These are phyloP conservation scores for Vultur gryphus DNA, from an alignment of 2,797 vertebrate species.

Conservation along the genomic window DNA sequence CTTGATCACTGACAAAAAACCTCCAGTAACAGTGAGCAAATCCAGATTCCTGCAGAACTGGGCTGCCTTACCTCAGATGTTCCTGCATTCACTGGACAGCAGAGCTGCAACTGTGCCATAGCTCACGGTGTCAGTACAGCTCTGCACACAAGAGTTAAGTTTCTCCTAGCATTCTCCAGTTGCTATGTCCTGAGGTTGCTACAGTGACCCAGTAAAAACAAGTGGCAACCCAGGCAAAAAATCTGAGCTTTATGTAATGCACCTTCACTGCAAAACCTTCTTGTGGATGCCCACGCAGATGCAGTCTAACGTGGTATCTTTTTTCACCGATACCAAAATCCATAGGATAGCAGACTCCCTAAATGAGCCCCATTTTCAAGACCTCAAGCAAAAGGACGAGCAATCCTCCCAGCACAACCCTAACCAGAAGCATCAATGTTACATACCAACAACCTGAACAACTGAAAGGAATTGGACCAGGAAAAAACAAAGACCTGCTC, in stretches of 20 bases:
- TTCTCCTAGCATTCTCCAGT: background rate
- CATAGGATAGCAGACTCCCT: background rate
- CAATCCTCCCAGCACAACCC: background rate
- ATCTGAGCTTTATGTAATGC: background rate
- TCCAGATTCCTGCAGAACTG: background rate
- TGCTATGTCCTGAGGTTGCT: background rate
- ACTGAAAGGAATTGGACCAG: background rate
- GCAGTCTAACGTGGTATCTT: accelerated
- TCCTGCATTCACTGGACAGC: background rate
- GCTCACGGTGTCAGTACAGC: background rate
- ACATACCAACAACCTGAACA: background rate
- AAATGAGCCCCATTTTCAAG: background rate
- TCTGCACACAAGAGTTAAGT: background rate
- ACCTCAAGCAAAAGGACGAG: background rate
- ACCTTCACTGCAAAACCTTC: background rate
- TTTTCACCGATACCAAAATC: background rate
- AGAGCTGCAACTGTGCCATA: background rate
- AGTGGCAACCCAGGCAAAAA: background rate
- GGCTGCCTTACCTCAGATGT: background rate
- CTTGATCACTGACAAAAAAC: background rate
- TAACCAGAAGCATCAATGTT: background rate
- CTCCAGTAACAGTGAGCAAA: background rate
- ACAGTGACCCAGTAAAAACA: background rate
- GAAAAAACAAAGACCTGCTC: background rate
- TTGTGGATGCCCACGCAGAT: background rate